Evolutionary conservation across 2,888 invertebrate genomes (phyloP).

Genomic region (Melanargia galathea): DNA sequence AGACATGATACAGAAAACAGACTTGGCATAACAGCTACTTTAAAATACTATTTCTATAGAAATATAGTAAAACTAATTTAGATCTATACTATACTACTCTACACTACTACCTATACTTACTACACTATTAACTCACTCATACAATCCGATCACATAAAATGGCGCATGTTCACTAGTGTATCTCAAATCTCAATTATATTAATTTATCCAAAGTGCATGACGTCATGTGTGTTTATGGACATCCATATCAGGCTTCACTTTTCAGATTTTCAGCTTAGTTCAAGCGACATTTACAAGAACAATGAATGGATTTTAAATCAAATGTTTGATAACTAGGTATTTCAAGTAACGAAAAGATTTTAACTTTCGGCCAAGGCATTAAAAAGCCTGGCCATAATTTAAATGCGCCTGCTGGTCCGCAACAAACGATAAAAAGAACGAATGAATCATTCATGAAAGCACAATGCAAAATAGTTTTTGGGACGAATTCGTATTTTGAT

Average conservation of each 20-base stretch:
- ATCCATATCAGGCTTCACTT: not conserved
- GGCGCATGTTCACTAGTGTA: too few species aligned
- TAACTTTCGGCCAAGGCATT: slow-evolving; percentile 3
- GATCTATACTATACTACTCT: too few species aligned
- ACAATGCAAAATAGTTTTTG: slow-evolving; percentile 31
- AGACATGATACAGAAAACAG: too few species aligned
- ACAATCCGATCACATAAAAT: too few species aligned
- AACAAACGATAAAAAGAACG: slow-evolving; percentile 34
- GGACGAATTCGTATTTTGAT: slow-evolving; percentile 22
- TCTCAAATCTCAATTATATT: too few species aligned
- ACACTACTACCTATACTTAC: too few species aligned
- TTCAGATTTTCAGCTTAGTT: slow-evolving; percentile 1
- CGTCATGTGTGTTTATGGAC: too few species aligned
- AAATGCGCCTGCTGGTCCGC: slow-evolving; percentile 3
- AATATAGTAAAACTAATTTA: too few species aligned
- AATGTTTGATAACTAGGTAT: slow-evolving; percentile 22
- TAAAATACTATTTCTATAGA: too few species aligned
- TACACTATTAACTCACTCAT: too few species aligned
- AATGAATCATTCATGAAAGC: slow-evolving; percentile 40
- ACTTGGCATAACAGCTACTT: too few species aligned
- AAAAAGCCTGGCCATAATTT: slow-evolving; percentile 21
- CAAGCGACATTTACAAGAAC: slow-evolving; percentile 9
- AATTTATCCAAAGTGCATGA: too few species aligned
- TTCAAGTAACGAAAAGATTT: slow-evolving; percentile 11
- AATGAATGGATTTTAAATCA: slow-evolving; percentile 23